Conservation (phyloP, 2,888 invertebrate genomes). For the Oasisia sp. region DNA sequence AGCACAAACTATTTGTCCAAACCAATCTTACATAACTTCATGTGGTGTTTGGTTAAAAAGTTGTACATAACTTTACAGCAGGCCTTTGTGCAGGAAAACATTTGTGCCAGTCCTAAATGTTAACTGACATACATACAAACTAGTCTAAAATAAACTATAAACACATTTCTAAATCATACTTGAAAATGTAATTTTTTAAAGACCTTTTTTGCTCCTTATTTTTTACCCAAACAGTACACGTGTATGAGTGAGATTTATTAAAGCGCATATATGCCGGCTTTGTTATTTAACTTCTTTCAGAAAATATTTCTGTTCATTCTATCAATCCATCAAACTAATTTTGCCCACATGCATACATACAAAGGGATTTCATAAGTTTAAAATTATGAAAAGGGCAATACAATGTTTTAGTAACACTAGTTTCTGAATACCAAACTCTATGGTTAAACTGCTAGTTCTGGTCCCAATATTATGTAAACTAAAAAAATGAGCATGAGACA, state of each 20-base stretch:
- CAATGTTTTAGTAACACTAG: neutral
- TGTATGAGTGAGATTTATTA: neutral
- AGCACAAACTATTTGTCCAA: neutral
- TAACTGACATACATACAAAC: too few species aligned
- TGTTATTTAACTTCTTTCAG: neutral
- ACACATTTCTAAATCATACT: too few species aligned
- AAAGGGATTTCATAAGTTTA: neutral
- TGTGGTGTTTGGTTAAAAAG: neutral
- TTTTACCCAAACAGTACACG: neutral
- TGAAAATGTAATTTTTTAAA: too few species aligned
- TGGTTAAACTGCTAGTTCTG: neutral
- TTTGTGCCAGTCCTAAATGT: too few species aligned
- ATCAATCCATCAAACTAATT: neutral
- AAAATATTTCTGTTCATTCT: neutral
- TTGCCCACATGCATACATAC: neutral
- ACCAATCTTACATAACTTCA: neutral
- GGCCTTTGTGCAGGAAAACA: too few species aligned
- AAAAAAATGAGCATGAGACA: neutral
- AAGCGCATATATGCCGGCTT: neutral
- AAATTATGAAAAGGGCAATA: neutral
- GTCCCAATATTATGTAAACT: neutral
- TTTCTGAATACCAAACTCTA: neutral
- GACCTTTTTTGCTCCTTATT: neutral
- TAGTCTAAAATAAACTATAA: too few species aligned
- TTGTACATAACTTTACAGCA: neutral